Base-by-base conservation (phyloP, 2,797 vertebrate genomes). In the Picus viridis region DNA sequence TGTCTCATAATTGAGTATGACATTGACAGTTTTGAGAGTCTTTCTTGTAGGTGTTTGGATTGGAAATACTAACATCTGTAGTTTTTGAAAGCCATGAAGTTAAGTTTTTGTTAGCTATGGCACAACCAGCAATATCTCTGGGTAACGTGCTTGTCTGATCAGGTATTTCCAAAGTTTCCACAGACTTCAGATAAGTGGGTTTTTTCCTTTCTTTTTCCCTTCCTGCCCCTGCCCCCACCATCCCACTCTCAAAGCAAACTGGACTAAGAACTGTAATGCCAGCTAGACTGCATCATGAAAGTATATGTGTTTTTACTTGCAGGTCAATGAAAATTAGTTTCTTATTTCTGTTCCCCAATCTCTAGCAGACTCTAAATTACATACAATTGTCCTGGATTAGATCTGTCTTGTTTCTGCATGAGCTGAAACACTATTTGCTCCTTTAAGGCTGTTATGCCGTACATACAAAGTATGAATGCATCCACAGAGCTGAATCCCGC, bases 41-140 rank as follows among this genome's bases (percentile, higher is more conserved):
- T 96, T 96, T 96, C 85, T 88, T 92, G 67, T 89, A 81, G 83
- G 62, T 53, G 36, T 94, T 95, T 96, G 96, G 86, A 94, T 95
- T 95, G 93, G 91, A 97, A 96, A 96, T 84, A 94, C 91, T 93
- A 89, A 96, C 72, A 96, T 94, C 88, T 94, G 81, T 88, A 93
- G 93, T 81, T 93, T 95, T 91, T 90, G 95, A 91, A 94, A 97
- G 87, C 94, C 72, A 70, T 29, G 39, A 93, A 79, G 26, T 74
- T 53, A 89, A 90, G 86, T 90, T 96, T 96, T 95, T 95, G 77
- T 96, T 95, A 95, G 78, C 85, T 96, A 61, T 89, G 95, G 92
- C 83, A 94, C 80, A 96, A 23, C 41, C 78, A 95, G 78, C 86
- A 94, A 70, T 95, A 79, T 41, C 67, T 64, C 90, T 87, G 93